Evolutionary conservation across 2,888 invertebrate genomes (phyloP).

Genomic region (Rhagium mordax): DNA sequence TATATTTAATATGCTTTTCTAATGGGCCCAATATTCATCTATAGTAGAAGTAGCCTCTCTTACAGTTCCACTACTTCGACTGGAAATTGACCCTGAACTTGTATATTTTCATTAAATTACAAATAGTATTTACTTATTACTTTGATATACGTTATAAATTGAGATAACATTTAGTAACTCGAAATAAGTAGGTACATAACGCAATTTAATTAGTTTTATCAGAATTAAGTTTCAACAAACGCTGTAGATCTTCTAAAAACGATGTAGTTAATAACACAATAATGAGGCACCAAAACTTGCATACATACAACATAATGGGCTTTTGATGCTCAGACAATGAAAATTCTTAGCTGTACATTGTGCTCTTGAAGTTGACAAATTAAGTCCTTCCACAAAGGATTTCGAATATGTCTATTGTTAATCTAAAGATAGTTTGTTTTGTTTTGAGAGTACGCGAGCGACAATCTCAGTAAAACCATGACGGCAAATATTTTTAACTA

Average conservation of each 20-base stretch:
- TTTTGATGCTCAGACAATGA: constrained; percentile 1
- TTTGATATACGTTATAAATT: no score
- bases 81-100: no score
- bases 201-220: neutral
- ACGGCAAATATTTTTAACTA: no score
- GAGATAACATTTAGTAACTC: no score
- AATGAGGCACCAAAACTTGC: neutral
- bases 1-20: no score
- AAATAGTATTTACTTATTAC: no score
- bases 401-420: neutral
- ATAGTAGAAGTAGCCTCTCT: no score
- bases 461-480: no score
- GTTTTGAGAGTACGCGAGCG: neutral
- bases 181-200: no score
- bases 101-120: no score
- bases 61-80: no score
- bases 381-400: neutral
- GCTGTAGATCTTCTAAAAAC: neutral
- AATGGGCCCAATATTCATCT: no score
- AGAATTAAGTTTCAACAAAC: neutral
- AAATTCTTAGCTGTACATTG: neutral
- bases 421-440: constrained; percentile 2
- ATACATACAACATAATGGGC: neutral
- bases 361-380: constrained; percentile 10
- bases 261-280: neutral